Conservation (phyloP, 2,888 invertebrate genomes). For the Salpingus planirostris region DNA sequence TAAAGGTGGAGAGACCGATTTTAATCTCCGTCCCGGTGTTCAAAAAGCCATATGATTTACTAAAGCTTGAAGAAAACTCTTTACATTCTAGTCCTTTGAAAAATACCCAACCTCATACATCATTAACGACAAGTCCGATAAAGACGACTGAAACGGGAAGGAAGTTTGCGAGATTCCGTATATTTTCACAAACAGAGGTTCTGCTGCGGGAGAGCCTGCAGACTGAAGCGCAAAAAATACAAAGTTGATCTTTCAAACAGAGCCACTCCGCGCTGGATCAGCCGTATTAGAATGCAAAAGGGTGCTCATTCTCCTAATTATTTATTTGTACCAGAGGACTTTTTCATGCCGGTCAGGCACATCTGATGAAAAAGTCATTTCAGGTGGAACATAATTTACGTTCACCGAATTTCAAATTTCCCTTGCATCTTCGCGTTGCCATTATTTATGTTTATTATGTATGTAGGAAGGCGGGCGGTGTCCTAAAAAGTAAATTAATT, state of each 20-base stretch:
- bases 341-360: neutral
- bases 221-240: slow-evolving; percentile 6
- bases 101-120: slow-evolving; percentile 25
- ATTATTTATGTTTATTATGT: too few relatives aligned
- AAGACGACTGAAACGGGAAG: slow-evolving; percentile 18
- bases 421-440: too few relatives aligned
- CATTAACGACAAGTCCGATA: slow-evolving; percentile 24
- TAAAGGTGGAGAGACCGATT: slow-evolving; percentile 16
- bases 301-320: slow-evolving; percentile 4
- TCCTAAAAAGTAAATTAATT: too few relatives aligned
- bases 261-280: slow-evolving; percentile 4
- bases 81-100: slow-evolving; percentile 24
- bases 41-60: slow-evolving; percentile 24
- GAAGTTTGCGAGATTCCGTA: slow-evolving; percentile 17
- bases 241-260: slow-evolving; percentile 6
- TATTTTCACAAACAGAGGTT: slow-evolving; percentile 13
- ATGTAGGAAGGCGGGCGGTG: too few relatives aligned
- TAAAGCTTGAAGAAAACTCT: slow-evolving; percentile 20
- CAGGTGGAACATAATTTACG: slow-evolving; percentile 1
- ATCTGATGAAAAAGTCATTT: neutral
- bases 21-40: slow-evolving; percentile 22
- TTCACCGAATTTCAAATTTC: slow-evolving; percentile 1
- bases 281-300: slow-evolving; percentile 9
- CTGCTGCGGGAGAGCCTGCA: slow-evolving; percentile 1
- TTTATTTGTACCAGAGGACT: neutral